Base-by-base conservation (phyloP, 2,888 invertebrate genomes). In the Melieria picta region DNA sequence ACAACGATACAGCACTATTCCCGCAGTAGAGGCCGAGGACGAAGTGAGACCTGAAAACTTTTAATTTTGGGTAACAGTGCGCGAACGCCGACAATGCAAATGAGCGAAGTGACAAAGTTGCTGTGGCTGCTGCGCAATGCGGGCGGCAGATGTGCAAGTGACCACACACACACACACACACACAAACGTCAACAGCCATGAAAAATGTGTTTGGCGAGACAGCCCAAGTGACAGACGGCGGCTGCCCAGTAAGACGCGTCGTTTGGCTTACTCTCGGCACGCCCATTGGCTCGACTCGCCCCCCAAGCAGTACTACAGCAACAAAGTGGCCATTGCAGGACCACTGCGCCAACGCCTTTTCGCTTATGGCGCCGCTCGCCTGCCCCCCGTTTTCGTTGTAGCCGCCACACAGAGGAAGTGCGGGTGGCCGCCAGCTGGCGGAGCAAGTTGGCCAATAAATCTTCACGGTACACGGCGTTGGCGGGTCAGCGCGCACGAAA, bases 391-490 rank as follows among this genome's bases (percentile, higher is more conserved):
- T 30, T 30, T 30, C 30, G 30, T 30, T 30, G 30, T 30, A 30
- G 30, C 30, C 30, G 3, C 30, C 30, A 30, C 30, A 30, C 30
- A 30, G 30, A 30, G 1, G 30, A 30, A 30, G 30, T 30, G 30
- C 30, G 30, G 30, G 30, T 30, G 30, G 30, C 30, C 30, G 30
- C 30, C 30, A 30, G 30, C 30, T 30, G 30, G 30, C 30, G 30
- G 3, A 30, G 69, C 74, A 75, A 74, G 73, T 75, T 72, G 74
- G 71, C 71, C 72, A 82, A 82, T 83, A 83, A 84, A 83, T 83
- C 84, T 83, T 82, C 74, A 77, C 73, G 79, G 77, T 79, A 84
- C 83, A 84, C 81, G 80, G 81, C 81, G 84, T 84, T 84, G 84
- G 84, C 84, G 84, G 83, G 83, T 84, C 83, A 81, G 79, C 77